These are phyloP conservation scores for Euproctis similis DNA, from an alignment of 2,888 invertebrate species.

Conservation along the genomic window DNA sequence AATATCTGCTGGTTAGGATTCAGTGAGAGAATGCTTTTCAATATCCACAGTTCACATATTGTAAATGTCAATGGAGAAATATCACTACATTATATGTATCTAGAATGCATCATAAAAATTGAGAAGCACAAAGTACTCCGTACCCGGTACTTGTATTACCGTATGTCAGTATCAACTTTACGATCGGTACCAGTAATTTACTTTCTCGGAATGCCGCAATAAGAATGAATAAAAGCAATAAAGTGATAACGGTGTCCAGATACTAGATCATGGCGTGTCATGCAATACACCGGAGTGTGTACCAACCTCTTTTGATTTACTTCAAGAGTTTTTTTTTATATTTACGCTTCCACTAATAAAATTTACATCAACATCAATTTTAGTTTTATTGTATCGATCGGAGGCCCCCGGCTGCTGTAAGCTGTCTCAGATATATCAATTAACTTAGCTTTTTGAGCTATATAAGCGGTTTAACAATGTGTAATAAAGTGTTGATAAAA, in stretches of 20 bases:
- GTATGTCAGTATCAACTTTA: slow-evolving; percentile 65
- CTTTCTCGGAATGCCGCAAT: slow-evolving; percentile 65
- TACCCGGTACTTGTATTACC: slow-evolving; percentile 58
- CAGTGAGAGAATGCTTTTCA: no score
- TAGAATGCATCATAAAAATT: slow-evolving; percentile 62
- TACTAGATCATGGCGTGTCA: slow-evolving; percentile 39
- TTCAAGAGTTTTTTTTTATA: no score
- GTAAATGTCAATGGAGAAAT: slow-evolving; percentile 12
- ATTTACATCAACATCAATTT: slow-evolving; percentile 69
- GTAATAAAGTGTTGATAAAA: slow-evolving; percentile 14
- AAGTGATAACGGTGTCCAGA: slow-evolving; percentile 56
- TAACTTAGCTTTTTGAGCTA: slow-evolving; percentile 34
- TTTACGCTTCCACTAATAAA: slow-evolving; percentile 63
- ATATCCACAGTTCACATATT: no score
- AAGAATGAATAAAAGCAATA: slow-evolving; percentile 61
- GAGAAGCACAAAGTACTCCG: slow-evolving; percentile 57
- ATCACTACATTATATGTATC: slow-evolving; percentile 13
- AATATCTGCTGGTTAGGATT: no score
- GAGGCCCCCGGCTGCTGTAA: slow-evolving; percentile 44
- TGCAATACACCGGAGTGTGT: slow-evolving; percentile 33
- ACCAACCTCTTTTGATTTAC: slow-evolving; percentile 45
- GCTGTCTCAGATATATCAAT: slow-evolving; percentile 50
- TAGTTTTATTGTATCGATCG: slow-evolving; percentile 52
- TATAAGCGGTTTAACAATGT: slow-evolving; percentile 22
- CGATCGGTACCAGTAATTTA: slow-evolving; percentile 62